Conservation (phyloP, 2,888 invertebrate genomes). For the Chymomyza caudatula region DNA sequence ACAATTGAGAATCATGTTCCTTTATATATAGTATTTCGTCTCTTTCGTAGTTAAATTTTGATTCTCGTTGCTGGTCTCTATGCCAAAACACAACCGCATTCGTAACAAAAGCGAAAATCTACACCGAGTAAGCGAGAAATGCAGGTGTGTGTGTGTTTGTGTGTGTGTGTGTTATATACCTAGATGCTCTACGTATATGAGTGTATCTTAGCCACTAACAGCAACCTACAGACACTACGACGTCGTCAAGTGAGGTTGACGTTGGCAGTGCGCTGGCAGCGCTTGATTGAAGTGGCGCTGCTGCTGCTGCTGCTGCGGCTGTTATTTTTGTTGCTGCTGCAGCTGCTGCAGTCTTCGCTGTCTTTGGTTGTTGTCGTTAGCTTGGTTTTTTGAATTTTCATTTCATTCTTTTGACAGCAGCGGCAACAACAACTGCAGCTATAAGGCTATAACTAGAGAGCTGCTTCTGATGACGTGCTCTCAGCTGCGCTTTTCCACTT, state of each 20-base stretch:
- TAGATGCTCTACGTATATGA: too few species aligned
- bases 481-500: conserved; percentile 67
- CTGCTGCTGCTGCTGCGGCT: not conserved
- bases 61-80: not conserved
- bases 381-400: conserved; percentile 2
- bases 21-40: too few species aligned
- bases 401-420: conserved; percentile 4
- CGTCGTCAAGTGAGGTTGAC: not conserved
- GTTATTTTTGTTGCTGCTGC: not conserved
- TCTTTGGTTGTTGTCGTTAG: not conserved
- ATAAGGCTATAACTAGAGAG: conserved; percentile 12
- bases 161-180: conserved; percentile 17
- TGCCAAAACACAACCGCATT: not conserved
- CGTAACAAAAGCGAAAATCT: conserved; percentile 1
- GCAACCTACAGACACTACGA: not conserved
- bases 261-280: not conserved
- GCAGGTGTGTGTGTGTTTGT: conserved; percentile 31
- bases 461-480: conserved; percentile 52
- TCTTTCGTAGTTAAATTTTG: not conserved
- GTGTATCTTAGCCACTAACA: not conserved
- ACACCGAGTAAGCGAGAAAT: not conserved
- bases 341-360: not conserved
- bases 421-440: conserved; percentile 12
- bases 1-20: too few species aligned
- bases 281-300: not conserved